Conservation (phyloP, 2,797 vertebrate species). For the Falco novaeseelandiae region DNA sequence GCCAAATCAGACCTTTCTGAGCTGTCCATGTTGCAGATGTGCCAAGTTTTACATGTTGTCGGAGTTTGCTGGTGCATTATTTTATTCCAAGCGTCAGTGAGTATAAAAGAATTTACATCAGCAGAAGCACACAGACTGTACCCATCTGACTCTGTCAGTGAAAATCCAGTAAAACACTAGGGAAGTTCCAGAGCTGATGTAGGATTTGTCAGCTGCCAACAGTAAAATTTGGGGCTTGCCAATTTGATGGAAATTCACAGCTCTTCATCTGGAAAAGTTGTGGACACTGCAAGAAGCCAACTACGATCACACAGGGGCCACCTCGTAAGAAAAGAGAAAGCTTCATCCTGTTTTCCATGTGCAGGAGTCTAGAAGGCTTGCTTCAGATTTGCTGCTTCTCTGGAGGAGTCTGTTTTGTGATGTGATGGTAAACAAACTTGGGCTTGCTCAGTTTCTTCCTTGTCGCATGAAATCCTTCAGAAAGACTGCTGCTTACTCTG, state of each 20-base stretch:
- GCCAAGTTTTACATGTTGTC: background rate
- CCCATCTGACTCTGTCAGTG: background rate
- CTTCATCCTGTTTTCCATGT: background rate
- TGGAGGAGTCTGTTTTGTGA: background rate
- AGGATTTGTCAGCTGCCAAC: slow-evolving; percentile 5
- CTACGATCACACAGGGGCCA: background rate
- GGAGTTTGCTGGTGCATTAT: background rate
- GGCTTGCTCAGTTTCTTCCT: background rate
- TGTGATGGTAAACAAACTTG: background rate
- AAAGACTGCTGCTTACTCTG: background rate
- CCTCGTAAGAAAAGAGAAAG: background rate
- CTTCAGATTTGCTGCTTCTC: background rate
- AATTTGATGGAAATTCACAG: background rate
- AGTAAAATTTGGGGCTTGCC: background rate
- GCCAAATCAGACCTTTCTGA: background rate
- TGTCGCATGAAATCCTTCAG: background rate
- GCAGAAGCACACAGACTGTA: background rate
- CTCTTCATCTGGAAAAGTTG: slow-evolving; percentile 21
- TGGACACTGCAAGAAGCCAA: background rate
- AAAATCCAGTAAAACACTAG: background rate
- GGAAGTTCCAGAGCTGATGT: slow-evolving; percentile 7
- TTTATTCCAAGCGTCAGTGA: background rate
- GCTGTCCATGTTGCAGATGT: background rate
- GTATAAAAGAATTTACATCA: slow-evolving; percentile 2
- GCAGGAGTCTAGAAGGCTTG: background rate